Evolutionary conservation across 35 echinoderm and acorn worm species (phyloP), one percentile per base, ranked within the genome.

Genomic region (Eucidaris tribuloides): DNA sequence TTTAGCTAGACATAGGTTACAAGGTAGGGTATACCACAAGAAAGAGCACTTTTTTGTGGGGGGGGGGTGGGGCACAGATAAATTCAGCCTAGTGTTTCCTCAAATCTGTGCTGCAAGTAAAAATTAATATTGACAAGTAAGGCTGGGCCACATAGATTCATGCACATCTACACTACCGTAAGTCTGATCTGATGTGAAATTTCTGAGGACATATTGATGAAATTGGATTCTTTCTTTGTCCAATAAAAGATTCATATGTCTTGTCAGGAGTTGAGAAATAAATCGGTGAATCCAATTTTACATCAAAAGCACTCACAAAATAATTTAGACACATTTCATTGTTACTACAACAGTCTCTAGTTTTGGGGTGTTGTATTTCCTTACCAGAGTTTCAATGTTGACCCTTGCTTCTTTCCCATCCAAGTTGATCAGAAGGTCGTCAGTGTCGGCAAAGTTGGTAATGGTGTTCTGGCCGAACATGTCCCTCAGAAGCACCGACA

Each of bases 401-500:
- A 96, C 79, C 45, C 38, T 30, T 1, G 87, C 88, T 44, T 82
- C 79, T 59, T 87, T 97, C 55, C 89, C 94, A 5, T 97, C 94
- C 20, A 97, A 63, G 31, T 57, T 82, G 46, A 97, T 82, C 0
- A 54, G 64, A 9, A 89, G 81, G 19, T 91, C 46, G 42, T 88
- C 83, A 17, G 58, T 68, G 19, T 92, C 39, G 3, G 62, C 65
- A 41, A 80, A 82, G 76, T 79, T 77, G 15, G 58, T 71, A 2
- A 97, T 89, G 19, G 86, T 70, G 25, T 71, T 68, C 46, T 85
- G 76, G 18, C 94, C 94, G 62, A 92, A 97, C 63, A 91, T 91
- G 36, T 97, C 94, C 24, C 77, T 71, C 1, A 97, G 76, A 4
- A 97, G 81, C 24, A 84, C 71, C 30, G 68, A 65, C 2, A 97